These are phyloP conservation scores for Gymnobelideus leadbeateri DNA, from an alignment of 2,113 vertebrate species.

Conservation along the genomic window DNA sequence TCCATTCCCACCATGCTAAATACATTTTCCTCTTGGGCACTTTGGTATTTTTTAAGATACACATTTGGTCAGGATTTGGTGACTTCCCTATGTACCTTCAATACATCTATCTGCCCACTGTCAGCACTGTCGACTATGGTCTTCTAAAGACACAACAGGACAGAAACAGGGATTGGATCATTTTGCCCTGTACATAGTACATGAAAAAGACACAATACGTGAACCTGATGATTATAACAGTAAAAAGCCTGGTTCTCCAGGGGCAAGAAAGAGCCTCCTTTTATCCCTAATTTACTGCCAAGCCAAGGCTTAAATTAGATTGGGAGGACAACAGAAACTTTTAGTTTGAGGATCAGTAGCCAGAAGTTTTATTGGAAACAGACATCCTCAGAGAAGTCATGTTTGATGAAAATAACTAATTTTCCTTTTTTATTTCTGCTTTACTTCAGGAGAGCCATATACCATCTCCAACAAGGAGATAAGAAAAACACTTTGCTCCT, in stretches of 20 bases:
- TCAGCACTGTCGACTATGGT: fast-evolving
- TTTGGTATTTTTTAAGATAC: not conserved
- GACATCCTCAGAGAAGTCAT: not conserved
- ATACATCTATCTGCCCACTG: not conserved
- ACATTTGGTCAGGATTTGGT: not conserved
- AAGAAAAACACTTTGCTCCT: not conserved
- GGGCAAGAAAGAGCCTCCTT: not conserved
- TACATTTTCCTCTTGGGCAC: not conserved
- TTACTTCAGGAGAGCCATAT: not conserved
- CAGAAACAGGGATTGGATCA: not conserved
- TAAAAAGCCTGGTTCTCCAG: not conserved
- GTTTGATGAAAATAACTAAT: not conserved
- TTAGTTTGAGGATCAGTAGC: not conserved
- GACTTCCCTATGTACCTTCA: not conserved
- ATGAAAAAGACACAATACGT: not conserved
- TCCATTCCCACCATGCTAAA: not conserved
- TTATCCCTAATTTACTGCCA: not conserved
- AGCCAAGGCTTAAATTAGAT: not conserved
- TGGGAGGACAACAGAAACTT: not conserved
- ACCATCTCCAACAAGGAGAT: not conserved
- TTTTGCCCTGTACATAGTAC: not conserved
- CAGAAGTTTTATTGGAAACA: not conserved
- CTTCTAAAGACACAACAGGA: not conserved
- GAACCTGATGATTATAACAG: not conserved
- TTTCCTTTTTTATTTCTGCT: not conserved